phyloP scores from a whole-genome alignment of 2,888 invertebrate genomes.

The Xylocampa areola region DNA sequence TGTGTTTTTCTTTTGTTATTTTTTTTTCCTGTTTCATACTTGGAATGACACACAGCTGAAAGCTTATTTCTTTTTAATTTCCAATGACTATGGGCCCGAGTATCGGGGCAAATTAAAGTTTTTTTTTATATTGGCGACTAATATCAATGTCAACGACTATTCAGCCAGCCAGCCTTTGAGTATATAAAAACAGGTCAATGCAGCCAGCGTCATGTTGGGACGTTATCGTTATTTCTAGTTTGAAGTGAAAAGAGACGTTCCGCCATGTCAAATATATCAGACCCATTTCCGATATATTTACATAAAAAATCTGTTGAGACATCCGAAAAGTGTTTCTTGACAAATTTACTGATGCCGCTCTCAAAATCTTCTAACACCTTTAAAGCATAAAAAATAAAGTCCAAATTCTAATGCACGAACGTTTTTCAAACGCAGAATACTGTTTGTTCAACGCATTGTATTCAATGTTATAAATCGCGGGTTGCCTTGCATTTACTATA shows the following conservation, averaged over 20 bases:
- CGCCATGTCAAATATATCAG: slow-evolving; percentile 52
- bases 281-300: slow-evolving; percentile 40
- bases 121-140: too few species aligned
- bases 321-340: slow-evolving; percentile 29
- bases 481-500: slow-evolving; percentile 47
- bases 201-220: too few species aligned
- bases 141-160: too few species aligned
- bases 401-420: slow-evolving; percentile 6
- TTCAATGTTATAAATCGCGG: slow-evolving; percentile 51
- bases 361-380: not conserved
- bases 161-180: too few species aligned
- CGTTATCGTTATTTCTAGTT: slow-evolving; percentile 20
- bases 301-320: slow-evolving; percentile 39
- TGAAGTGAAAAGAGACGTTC: slow-evolving; percentile 43
- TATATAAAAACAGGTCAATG: too few species aligned
- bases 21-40: too few species aligned
- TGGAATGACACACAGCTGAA: slow-evolving; percentile 20
- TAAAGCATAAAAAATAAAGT: not conserved
- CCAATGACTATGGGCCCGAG: slow-evolving; percentile 3
- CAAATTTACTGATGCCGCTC: slow-evolving; percentile 9
- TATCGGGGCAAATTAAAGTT: too few species aligned
- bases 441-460: slow-evolving; percentile 18
- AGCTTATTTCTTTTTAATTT: slow-evolving; percentile 1
- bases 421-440: slow-evolving; percentile 11
- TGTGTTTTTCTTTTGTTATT: too few species aligned